Evolutionary conservation across 2,113 vertebrate genomes (phyloP).

Genomic region (Sapayoa aenigma): DNA sequence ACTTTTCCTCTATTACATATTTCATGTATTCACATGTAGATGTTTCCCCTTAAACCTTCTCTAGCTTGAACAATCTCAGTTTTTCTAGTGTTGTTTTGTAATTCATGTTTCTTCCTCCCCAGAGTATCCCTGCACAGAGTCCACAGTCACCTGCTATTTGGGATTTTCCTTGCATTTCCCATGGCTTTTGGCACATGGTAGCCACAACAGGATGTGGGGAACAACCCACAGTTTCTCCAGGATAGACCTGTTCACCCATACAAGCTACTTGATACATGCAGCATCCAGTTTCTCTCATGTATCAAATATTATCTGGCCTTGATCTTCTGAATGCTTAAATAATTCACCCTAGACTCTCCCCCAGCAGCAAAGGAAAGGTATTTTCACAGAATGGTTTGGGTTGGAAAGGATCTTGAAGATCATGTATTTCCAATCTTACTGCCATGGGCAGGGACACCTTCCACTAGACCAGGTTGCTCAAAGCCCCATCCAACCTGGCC

Average conservation of each 20-base stretch:
- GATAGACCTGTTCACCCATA: background rate
- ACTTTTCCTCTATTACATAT: background rate
- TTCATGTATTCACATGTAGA: background rate
- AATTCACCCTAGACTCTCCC: background rate
- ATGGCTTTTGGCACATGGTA: background rate
- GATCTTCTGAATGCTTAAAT: background rate
- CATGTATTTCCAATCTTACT: background rate
- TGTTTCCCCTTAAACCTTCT: background rate
- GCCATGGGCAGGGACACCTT: background rate
- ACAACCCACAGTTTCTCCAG: background rate
- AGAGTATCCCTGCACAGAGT: background rate
- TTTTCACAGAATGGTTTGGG: background rate
- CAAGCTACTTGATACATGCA: background rate
- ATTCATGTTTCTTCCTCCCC: background rate
- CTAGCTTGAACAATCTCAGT: background rate
- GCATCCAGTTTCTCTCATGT: background rate
- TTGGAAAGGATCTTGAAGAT: background rate
- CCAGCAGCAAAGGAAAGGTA: background rate
- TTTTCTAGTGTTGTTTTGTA: background rate
- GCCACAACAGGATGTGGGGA: background rate
- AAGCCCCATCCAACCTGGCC: background rate
- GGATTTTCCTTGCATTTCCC: background rate
- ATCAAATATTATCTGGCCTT: background rate
- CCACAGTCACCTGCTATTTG: background rate
- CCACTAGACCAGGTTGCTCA: background rate